Conservation (phyloP, 2,888 invertebrate species). For the Leptura quadrifasciata region DNA sequence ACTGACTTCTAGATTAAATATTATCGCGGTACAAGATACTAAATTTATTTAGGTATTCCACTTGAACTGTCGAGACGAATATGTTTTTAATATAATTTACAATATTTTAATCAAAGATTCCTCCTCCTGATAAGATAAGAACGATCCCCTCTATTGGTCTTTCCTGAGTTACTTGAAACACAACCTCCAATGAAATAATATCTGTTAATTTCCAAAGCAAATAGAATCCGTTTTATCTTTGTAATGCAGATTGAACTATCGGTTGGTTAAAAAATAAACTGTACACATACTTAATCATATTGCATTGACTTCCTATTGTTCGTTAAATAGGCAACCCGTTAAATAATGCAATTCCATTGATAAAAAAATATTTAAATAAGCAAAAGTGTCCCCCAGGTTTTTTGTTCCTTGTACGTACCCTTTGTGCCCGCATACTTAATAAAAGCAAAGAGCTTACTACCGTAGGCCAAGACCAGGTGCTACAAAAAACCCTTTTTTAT, state of each 20-base stretch:
- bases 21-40: no score
- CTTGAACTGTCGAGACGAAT: no score
- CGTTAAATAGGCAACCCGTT: slow-evolving; percentile 52
- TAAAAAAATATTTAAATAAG: slow-evolving; percentile 66
- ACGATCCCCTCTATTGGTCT: no score
- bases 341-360: slow-evolving; percentile 58
- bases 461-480: slow-evolving; percentile 67
- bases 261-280: slow-evolving; percentile 27
- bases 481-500: slow-evolving; percentile 70
- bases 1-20: no score
- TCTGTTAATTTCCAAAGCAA: slow-evolving; percentile 37
- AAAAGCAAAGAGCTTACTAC: slow-evolving; percentile 59
- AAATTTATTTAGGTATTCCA: no score
- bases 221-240: slow-evolving; percentile 31
- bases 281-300: slow-evolving; percentile 47
- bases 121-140: no score
- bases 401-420: slow-evolving; percentile 62
- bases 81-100: no score
- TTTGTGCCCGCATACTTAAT: slow-evolving; percentile 71
- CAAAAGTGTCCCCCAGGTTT: slow-evolving; percentile 53
- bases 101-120: no score
- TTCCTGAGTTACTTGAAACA: neutral
- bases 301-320: slow-evolving; percentile 54
- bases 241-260: slow-evolving; percentile 25
- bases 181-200: slow-evolving; percentile 2